phyloP scores from a whole-genome alignment of 2,113 vertebrate genomes.

The Pongo pygmaeus region DNA sequence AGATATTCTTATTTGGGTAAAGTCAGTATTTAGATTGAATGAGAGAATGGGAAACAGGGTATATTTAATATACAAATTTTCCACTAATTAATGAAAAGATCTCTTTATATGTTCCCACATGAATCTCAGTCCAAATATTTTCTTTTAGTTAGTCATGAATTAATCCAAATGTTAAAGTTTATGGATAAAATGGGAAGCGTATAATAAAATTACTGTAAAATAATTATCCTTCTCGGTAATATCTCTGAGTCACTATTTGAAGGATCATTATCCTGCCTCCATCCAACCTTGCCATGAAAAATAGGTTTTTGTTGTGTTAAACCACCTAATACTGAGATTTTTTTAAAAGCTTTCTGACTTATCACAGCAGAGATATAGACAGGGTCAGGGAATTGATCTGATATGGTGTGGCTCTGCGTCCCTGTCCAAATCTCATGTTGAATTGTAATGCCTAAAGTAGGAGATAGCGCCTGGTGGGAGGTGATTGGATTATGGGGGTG shows the following conservation, averaged over 20 bases:
- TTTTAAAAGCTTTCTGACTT: neutral
- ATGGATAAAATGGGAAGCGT: neutral
- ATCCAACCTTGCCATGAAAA: neutral
- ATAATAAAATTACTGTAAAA: neutral
- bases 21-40: conserved; percentile 3
- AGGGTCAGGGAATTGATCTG: neutral
- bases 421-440: no score
- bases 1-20: neutral
- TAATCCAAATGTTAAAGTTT: neutral
- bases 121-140: neutral
- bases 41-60: neutral
- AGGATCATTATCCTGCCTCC: neutral
- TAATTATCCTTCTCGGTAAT: neutral
- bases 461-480: no score
- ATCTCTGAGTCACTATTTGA: neutral
- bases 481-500: no score
- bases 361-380: neutral
- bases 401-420: no score
- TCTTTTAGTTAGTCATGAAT: neutral
- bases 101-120: neutral
- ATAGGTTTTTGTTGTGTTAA: neutral
- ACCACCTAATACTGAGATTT: neutral
- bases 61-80: neutral
- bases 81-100: neutral
- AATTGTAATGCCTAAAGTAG: no score